phyloP scores from a whole-genome alignment of 2,888 invertebrate genomes.

The Tinea semifulvella region DNA sequence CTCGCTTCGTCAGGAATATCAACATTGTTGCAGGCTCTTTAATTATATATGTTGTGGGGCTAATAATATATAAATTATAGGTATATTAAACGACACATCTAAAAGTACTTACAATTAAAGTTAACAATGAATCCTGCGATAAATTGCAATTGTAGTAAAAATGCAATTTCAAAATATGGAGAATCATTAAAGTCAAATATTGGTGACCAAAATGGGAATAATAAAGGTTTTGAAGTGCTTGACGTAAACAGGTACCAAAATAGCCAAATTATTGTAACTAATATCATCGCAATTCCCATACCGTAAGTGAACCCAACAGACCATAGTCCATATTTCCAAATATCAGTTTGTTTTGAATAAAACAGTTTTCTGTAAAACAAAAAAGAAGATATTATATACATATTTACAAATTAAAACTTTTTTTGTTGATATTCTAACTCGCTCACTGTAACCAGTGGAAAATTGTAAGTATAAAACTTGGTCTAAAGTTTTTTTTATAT shows the following conservation, averaged over 20 bases:
- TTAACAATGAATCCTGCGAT: background rate
- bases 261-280: background rate
- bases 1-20: too few species aligned
- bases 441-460: too few species aligned
- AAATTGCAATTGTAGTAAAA: background rate
- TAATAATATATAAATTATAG: too few species aligned
- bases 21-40: too few species aligned
- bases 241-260: background rate
- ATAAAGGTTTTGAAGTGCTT: background rate
- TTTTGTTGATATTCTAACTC: too few species aligned
- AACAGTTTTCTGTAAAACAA: background rate
- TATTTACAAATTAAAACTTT: too few species aligned
- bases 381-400: background rate
- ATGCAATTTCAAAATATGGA: background rate
- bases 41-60: too few species aligned
- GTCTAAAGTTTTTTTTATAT: too few species aligned
- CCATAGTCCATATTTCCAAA: background rate
- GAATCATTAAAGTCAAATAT: background rate
- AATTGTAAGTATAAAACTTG: too few species aligned
- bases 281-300: background rate
- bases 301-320: background rate
- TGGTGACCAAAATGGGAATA: background rate
- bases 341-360: background rate
- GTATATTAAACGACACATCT: too few species aligned
- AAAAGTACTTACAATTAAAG: background rate